These are phyloP conservation scores for Trichosurus vulpecula DNA, from an alignment of 2,797 vertebrate species.

Conservation along the genomic window DNA sequence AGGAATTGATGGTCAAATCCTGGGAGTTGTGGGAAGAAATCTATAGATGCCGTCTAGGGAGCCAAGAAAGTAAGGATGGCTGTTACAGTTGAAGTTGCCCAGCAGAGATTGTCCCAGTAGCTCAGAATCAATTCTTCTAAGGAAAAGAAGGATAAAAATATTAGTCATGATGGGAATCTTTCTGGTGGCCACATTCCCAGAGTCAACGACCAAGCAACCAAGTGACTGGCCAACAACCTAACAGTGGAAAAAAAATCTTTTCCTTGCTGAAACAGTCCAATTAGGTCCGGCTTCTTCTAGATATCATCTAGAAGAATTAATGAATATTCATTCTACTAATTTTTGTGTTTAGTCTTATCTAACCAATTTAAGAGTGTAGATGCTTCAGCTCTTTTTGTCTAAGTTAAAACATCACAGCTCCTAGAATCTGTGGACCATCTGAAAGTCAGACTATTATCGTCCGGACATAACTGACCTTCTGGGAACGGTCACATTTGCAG, in stretches of 20 bases:
- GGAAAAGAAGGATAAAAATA: constrained; percentile 6
- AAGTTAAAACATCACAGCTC: not conserved
- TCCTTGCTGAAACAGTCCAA: not conserved
- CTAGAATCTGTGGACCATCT: not conserved
- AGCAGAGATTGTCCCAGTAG: not conserved
- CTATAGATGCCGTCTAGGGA: not conserved
- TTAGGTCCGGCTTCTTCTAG: rapidly evolving
- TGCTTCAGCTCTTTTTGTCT: not conserved
- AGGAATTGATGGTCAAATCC: not conserved
- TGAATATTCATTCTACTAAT: rapidly evolving
- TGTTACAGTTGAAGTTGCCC: not conserved
- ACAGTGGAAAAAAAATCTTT: not conserved
- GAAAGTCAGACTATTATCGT: not conserved
- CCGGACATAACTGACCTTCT: not conserved
- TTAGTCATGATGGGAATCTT: not conserved
- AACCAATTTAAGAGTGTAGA: not conserved
- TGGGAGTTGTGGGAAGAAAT: not conserved
- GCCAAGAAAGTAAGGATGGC: not conserved
- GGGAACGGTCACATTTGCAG: not conserved
- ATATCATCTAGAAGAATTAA: not conserved
- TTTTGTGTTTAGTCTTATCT: not conserved
- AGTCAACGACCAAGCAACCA: too few species aligned
- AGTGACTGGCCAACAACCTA: not conserved
- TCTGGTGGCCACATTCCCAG: not conserved
- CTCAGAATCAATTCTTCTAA: constrained; percentile 16